phyloP scores from a whole-genome alignment of 35 echinoderm and acorn worm genomes.

The Amphiura filiformis region DNA sequence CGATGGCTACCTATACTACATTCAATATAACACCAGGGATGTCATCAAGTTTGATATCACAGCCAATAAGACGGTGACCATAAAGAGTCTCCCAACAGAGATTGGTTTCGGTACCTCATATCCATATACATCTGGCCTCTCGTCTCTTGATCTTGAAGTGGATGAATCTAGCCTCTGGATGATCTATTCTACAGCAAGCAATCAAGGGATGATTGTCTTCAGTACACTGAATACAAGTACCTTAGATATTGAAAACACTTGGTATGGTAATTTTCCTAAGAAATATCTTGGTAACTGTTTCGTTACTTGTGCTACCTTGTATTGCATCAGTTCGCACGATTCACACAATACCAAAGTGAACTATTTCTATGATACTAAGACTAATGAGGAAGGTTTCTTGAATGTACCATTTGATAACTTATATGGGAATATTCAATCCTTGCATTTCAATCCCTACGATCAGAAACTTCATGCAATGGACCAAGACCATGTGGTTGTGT shows the following conservation, averaged over 20 bases:
- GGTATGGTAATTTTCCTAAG: constrained; percentile 37
- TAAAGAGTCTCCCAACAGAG: not conserved
- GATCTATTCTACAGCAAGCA: constrained; percentile 24
- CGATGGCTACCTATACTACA: not conserved
- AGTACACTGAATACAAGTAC: constrained; percentile 40
- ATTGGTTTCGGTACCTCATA: not conserved
- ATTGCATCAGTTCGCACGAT: constrained; percentile 48
- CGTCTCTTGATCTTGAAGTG: constrained; percentile 37
- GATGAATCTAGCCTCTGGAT: constrained; percentile 63
- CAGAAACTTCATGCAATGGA: constrained; percentile 78
- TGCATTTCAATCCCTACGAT: constrained; percentile 74
- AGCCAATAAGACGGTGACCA: not conserved
- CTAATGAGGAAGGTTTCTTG: not conserved
- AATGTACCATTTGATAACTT: constrained; percentile 59
- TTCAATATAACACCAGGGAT: not conserved
- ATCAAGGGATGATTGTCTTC: constrained; percentile 19
- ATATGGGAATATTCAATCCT: constrained; percentile 37
- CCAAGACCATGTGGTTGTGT: constrained; percentile 57
- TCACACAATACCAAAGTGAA: constrained; percentile 20
- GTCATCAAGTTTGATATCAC: not conserved
- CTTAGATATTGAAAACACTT: constrained; percentile 41
- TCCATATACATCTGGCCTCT: not conserved
- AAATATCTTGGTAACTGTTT: constrained; percentile 33
- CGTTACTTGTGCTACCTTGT: constrained; percentile 51
- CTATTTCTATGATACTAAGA: constrained; percentile 60